phyloP scores from a whole-genome alignment of 2,888 invertebrate species.

The Ormia ochracea region DNA sequence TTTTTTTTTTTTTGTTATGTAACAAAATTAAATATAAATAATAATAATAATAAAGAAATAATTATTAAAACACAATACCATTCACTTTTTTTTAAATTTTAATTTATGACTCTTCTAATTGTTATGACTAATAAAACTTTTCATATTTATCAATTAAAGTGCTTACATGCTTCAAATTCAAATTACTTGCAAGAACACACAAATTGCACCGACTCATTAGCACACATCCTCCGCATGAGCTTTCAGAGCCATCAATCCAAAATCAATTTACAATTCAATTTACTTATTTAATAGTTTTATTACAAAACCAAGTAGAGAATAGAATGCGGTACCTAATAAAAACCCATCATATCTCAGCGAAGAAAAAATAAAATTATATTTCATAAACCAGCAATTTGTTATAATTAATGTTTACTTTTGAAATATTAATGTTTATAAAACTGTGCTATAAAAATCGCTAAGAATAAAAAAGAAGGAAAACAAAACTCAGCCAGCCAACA shows the following conservation, averaged over 20 bases:
- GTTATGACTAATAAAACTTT: background rate
- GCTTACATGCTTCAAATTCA: background rate
- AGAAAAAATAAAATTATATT: constrained; percentile 12
- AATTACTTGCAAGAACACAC: background rate
- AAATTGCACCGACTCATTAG: background rate
- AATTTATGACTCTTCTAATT: background rate
- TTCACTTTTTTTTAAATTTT: background rate
- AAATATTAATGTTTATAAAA: constrained; percentile 36
- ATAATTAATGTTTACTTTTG: constrained; percentile 55
- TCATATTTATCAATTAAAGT: background rate
- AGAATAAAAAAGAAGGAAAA: background rate
- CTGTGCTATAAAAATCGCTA: constrained; percentile 9
- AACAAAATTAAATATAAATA: no score
- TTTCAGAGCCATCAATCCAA: background rate
- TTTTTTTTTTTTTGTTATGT: no score
- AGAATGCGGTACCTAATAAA: background rate
- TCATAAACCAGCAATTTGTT: constrained; percentile 31
- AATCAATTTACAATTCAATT: constrained; percentile 12
- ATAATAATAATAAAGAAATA: no score
- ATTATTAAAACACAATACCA: no score
- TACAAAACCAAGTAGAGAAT: background rate
- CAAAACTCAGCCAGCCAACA: background rate
- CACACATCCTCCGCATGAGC: background rate
- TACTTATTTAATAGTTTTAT: constrained; percentile 27
- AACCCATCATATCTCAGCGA: background rate